Conservation (phyloP, 2,797 vertebrate genomes). For the Syndactyla subalaris region DNA sequence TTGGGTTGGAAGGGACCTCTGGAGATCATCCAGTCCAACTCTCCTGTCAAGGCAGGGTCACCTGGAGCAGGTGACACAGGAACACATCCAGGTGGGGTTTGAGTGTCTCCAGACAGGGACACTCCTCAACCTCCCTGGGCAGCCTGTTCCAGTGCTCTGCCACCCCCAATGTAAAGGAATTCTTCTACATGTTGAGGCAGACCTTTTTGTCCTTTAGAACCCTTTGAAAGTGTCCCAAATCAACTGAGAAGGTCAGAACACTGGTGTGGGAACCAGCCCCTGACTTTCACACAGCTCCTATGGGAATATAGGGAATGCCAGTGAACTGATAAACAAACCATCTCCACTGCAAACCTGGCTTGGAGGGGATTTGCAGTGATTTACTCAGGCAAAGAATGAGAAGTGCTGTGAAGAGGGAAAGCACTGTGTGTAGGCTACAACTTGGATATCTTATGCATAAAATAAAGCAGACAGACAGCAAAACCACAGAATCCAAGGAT, state of each 20-base stretch:
- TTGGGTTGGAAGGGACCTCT: not conserved
- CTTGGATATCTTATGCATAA: not conserved
- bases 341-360: not conserved
- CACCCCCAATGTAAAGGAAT: not conserved
- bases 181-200: not conserved
- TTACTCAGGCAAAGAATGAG: not conserved
- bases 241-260: not conserved
- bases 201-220: not conserved
- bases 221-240: not conserved
- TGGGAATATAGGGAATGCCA: fast-evolving
- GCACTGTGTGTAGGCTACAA: not conserved
- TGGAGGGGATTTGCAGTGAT: not conserved
- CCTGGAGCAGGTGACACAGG: not conserved
- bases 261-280: not conserved
- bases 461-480: not conserved
- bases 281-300: not conserved
- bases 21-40: not conserved
- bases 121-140: not conserved
- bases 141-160: not conserved
- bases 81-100: not conserved
- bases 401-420: not conserved
- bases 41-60: not conserved
- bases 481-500: not conserved
- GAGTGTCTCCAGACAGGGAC: not conserved
- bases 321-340: not conserved